Evolutionary conservation across 1,140 invertebrate genomes (phyloP), one percentile per base, ranked within the genome.

Genomic region (Hylyphantes graminicola): DNA sequence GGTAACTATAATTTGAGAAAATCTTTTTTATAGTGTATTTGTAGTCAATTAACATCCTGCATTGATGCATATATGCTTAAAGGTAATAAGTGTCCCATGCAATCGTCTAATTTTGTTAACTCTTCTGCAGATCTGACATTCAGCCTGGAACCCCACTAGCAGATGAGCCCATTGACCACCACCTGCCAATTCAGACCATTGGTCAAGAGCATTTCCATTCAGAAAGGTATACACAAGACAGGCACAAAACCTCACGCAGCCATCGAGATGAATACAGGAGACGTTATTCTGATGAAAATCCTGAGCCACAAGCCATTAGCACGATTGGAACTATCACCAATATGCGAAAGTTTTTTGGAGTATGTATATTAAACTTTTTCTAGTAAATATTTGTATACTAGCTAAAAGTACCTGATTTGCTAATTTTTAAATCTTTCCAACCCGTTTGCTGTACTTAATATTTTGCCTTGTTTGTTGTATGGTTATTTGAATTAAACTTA

Each of bases 81-180:
- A 10, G 55, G 15, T 9, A 59, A 61, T 61, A 61, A 15, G 6
- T 61, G 12, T 61, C 6, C 17, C 17, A 12, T 15, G 57, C 57
- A 61, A 17, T 61, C 3, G 17, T 12, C 17, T 61, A 17, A 61
- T 61, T 15, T 61, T 61, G 12, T 57, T 15, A 10, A 57, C 35
- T 57, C 21, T 51, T 51, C 73, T 50, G n/a, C 35, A 73, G 79
- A 21, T 73, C 70, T 64, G 70, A 86, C 73, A 64, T 65, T 13
- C 82, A 78, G 51, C 82, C 86, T 35, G 86, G 84, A 55, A 87
- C 86, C 2, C 86, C 86, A 53, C 61, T 87, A 19, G 76, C 83
- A 51, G 86, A 87, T 85, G 86, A 87, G 67, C 85, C 74, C 17
- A 55, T 59, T 21, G 11, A 15, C 15, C 15, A 67, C 0, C 35